Evolutionary conservation across 2,113 vertebrate species (phyloP).

Genomic region (Phaethon lepturus): DNA sequence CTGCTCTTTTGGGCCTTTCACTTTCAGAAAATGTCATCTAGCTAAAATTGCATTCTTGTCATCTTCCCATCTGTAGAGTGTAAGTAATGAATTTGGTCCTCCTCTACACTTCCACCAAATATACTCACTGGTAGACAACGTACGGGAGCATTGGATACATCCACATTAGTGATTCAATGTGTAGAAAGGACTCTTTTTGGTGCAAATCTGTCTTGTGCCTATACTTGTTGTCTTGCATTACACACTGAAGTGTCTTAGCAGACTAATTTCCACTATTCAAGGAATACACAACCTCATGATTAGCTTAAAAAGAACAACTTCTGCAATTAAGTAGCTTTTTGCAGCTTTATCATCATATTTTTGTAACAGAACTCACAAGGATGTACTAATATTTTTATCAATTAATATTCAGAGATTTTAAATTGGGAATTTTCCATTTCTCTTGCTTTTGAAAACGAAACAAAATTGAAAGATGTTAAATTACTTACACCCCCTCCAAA

Average conservation of each 20-base stretch:
- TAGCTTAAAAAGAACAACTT: conserved; percentile 10
- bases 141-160: neutral
- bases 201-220: neutral
- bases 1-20: neutral
- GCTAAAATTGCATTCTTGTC: neutral
- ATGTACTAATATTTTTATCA: conserved; percentile 53
- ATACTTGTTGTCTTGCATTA: neutral
- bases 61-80: neutral
- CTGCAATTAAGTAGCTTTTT: conserved; percentile 17
- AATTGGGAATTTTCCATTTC: conserved; percentile 43
- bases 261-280: neutral
- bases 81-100: neutral
- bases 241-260: neutral
- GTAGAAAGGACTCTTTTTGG: neutral
- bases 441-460: conserved; percentile 36
- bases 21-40: neutral
- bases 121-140: neutral
- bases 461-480: conserved; percentile 35
- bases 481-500: conserved; percentile 32
- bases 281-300: neutral
- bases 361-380: conserved; percentile 11
- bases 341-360: neutral
- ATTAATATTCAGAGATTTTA: conserved; percentile 30
- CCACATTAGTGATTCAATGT: neutral
- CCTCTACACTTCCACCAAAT: neutral